Evolutionary conservation across 2,888 invertebrate genomes (phyloP), one percentile per base, ranked within the genome.

Genomic region (Chloromyia formosa): DNA sequence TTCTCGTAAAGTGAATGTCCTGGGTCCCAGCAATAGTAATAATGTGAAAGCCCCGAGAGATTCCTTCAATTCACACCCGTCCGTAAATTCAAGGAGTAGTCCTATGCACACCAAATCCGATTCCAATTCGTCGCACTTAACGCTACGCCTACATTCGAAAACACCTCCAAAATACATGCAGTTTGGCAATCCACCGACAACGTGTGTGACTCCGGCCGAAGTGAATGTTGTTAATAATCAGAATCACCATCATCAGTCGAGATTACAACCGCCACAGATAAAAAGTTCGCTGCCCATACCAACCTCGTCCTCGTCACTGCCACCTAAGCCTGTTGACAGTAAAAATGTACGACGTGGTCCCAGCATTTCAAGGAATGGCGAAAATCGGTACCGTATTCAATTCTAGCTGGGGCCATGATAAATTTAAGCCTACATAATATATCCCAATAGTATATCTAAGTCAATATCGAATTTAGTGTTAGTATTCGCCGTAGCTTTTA

Each of bases 351-450:
- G 78, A 16, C 73, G 78, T 16, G 77, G 77, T 3, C 76, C 72
- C 40, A 79, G 79, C 72, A 60, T 79, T 53, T 75, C 77, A 9
- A 71, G 78, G 49, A 76, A 76, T 42, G 78, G 77, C 9, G 79
- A 79, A 72, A 79, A 79, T 76, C 78, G 79, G 42, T 79, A 79
- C 72, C 75, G 78, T 42, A 79, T 79, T 62, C 79, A 79, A 75
- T 79, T 79, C 75, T 79, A 74, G 45, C 35, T 9, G 16, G 16
- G 54, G 18, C 27, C n/a, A 10, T 1, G 16, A 42, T 49, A 53
- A 16, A 53, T 49, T n/a, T 49, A 49, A n/a, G 49, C 42, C 5
- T 42, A 49, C 49, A 3, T 49, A 49, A 49, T 49, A 12, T 35
- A 49, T 49, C 49, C 12, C 49, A 12, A n/a, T 49, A 49, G 10